These are phyloP conservation scores for Anguilla japonica DNA, from an alignment of 2,113 vertebrate species.

Conservation along the genomic window DNA sequence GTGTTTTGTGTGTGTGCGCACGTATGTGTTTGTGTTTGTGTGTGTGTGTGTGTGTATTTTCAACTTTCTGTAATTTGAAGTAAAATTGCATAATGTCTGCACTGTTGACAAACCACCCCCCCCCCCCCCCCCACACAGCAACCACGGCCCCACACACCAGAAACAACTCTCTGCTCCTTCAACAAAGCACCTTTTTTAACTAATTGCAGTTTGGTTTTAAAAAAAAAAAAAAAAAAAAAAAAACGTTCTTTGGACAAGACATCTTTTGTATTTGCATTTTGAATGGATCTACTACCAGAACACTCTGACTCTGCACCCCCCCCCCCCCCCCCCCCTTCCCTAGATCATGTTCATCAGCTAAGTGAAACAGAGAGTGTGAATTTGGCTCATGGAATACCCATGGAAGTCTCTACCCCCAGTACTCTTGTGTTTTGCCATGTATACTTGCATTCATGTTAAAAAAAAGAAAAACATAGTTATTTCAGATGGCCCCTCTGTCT, in stretches of 20 bases:
- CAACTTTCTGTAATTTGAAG: background rate
- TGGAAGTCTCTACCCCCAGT: background rate
- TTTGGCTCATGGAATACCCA: background rate
- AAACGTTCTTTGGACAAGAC: slow-evolving; percentile 1
- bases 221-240: too few species aligned
- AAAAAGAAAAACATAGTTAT: background rate
- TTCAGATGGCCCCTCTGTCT: background rate
- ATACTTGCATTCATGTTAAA: background rate
- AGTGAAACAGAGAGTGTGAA: background rate
- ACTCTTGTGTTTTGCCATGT: background rate
- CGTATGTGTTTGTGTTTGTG: too few species aligned
- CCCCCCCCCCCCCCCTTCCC: background rate
- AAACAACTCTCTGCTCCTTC: background rate
- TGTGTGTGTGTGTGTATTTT: too few species aligned
- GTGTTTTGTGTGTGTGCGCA: too few species aligned
- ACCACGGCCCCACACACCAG: background rate
- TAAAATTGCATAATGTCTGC: background rate
- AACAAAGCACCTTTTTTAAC: background rate
- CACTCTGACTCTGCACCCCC: background rate
- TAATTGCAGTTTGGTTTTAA: background rate
- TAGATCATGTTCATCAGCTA: background rate
- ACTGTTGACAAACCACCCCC: background rate
- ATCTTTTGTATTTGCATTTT: background rate
- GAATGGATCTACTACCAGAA: background rate
- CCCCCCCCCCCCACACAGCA: background rate